These are phyloP conservation scores for Callipepla californica DNA, from an alignment of 2,113 vertebrate genomes.

Conservation along the genomic window DNA sequence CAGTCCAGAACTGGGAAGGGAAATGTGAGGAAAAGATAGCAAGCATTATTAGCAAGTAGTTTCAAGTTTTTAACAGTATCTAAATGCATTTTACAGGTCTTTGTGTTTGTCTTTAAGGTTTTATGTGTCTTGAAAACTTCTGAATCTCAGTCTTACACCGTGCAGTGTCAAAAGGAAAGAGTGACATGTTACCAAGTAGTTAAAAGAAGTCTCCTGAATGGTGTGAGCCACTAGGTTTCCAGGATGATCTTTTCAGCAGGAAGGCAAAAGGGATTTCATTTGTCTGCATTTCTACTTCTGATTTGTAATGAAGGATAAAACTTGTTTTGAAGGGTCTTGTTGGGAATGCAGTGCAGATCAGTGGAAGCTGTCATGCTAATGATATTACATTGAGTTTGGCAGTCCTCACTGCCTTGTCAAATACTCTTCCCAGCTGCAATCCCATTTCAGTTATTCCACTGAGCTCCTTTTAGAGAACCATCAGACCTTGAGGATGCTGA, in stretches of 20 bases:
- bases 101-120: background rate
- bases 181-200: too few species aligned
- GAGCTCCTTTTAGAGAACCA: background rate
- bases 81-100: background rate
- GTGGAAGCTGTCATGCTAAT: background rate
- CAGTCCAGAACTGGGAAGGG: background rate
- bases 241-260: background rate
- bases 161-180: background rate
- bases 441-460: background rate
- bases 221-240: background rate
- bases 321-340: background rate
- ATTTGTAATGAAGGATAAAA: background rate
- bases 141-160: background rate
- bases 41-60: background rate
- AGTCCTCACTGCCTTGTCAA: background rate
- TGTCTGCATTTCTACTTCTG: background rate
- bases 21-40: background rate
- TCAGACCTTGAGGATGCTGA: background rate
- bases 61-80: background rate
- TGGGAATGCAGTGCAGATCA: background rate
- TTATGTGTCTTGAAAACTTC: background rate
- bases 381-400: background rate
- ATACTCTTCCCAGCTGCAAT: background rate
- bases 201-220: background rate
- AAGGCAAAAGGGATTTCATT: background rate